Base-by-base conservation (phyloP, 2,888 invertebrate species). In the Allolobophora icterica region DNA sequence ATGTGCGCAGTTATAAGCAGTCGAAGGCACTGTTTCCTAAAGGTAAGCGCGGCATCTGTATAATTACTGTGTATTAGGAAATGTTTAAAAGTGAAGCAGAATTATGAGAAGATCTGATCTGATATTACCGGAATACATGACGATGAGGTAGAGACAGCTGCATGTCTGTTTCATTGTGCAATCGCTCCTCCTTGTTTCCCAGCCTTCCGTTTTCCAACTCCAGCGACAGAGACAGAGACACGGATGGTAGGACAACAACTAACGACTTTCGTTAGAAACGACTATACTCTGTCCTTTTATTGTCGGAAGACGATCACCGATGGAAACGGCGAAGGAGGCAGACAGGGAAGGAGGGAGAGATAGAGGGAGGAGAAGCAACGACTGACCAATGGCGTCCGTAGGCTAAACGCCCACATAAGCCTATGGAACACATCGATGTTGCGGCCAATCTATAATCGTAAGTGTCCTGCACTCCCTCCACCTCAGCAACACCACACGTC, bases 81-180 rank as follows among this genome's bases (percentile, higher is more conserved):
- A n/a, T 30, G 30, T 8, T 30, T 71, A 30, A n/a, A 30, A 71
- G 71, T n/a, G 71, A 71, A n/a, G 30, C 13, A 71, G n/a, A n/a
- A 71, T 30, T 13, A 71, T 8, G 71, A 71, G 71, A 71, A 71
- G 71, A 71, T 71, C n/a, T n/a, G 71, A n/a, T 6, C 71, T n/a
- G n/a, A n/a, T 71, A 30, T 13, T 71, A 71, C 71, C 71, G 30
- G 71, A 71, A 71, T 71, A 71, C 71, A 71, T 71, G 71, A 71
- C 71, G 71, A 71, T 71, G n/a, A 71, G 71, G 13, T 6, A 71
- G 71, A 71, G n/a, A n/a, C 71, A 71, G 71, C 71, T n/a, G 71
- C 71, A 71, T 71, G 71, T n/a, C 71, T 71, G 71, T 71, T 71
- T 71, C 71, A 71, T 71, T 71, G n/a, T 71, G 71, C 71, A 71